Conservation (phyloP, 2,797 vertebrate genomes). For the Anguilla marmorata region DNA sequence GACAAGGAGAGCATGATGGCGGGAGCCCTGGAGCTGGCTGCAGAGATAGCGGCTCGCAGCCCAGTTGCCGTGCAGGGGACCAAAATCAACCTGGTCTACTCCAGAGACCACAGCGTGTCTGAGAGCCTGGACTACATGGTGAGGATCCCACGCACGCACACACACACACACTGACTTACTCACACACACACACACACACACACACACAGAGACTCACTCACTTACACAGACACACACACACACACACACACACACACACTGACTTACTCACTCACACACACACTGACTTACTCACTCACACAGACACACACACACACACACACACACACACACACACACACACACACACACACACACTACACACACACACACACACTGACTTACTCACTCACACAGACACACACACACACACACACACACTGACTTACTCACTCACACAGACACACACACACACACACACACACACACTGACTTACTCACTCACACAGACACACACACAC, state of each 20-base stretch:
- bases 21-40: constrained; percentile 75
- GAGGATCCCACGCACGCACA: constrained; percentile 38
- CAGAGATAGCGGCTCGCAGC: constrained; percentile 81
- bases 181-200: background rate
- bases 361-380: background rate
- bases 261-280: background rate
- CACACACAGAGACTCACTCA: background rate
- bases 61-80: constrained; percentile 86
- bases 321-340: background rate
- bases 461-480: background rate
- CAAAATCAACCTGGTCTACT: constrained; percentile 84
- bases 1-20: constrained; percentile 78
- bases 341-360: background rate
- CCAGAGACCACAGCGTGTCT: constrained; percentile 78
- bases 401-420: background rate
- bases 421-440: background rate
- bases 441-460: background rate
- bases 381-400: background rate
- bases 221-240: background rate
- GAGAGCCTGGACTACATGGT: constrained; percentile 81
- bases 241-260: background rate
- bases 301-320: background rate
- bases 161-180: background rate
- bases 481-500: background rate
- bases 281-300: constrained; percentile 4